Conservation (phyloP, 2,888 invertebrate species). For the Hesperia comma region DNA sequence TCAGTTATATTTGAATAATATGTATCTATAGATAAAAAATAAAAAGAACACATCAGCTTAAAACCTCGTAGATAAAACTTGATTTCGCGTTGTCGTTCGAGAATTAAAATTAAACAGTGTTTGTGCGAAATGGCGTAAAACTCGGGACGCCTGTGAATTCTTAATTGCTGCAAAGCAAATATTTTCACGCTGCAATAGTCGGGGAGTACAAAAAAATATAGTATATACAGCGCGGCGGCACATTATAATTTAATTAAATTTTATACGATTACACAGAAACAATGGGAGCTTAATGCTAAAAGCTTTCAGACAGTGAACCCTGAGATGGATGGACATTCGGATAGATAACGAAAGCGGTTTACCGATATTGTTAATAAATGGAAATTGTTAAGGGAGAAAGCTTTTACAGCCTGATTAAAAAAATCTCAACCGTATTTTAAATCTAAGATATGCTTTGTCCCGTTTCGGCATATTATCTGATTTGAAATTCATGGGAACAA, state of each 20-base stretch:
- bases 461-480: too few species aligned
- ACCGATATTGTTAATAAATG: background rate
- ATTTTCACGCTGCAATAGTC: background rate
- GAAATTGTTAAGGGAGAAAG: background rate
- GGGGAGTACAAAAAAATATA: background rate
- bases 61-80: background rate
- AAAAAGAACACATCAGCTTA: background rate
- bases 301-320: background rate
- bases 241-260: background rate
- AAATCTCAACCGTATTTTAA: too few species aligned
- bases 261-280: background rate
- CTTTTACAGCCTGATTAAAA: too few species aligned
- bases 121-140: constrained; percentile 1
- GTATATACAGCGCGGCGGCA: background rate
- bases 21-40: too few species aligned
- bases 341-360: background rate
- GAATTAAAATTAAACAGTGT: constrained; percentile 4
- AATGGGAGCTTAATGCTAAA: background rate
- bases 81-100: background rate
- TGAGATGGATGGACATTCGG: background rate
- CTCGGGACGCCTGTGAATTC: constrained; percentile 2
- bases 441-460: too few species aligned
- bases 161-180: constrained; percentile 2
- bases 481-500: too few species aligned
- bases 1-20: too few species aligned